These are phyloP conservation scores for Syrrhaptes paradoxus DNA, from an alignment of 2,113 vertebrate species.

Conservation along the genomic window DNA sequence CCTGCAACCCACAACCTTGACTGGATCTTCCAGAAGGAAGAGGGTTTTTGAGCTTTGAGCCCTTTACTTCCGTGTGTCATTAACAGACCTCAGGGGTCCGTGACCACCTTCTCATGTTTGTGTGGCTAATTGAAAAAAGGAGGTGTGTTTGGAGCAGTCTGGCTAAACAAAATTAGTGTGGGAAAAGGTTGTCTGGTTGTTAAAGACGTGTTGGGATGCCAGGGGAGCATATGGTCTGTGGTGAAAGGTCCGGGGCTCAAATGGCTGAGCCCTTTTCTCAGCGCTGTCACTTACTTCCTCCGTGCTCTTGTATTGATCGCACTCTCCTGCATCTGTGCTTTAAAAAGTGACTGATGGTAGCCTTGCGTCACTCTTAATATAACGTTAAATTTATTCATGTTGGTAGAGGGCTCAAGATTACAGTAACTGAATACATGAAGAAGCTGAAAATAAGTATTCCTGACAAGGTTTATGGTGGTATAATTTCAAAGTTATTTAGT, in stretches of 20 bases:
- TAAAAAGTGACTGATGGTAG: neutral
- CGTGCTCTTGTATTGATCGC: neutral
- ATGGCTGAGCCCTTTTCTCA: neutral
- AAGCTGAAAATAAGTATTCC: constrained; percentile 6
- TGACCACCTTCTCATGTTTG: neutral
- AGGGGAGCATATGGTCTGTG: constrained; percentile 41
- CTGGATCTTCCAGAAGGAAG: neutral
- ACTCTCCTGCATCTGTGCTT: neutral
- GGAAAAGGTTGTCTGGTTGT: constrained; percentile 25
- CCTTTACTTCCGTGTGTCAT: neutral
- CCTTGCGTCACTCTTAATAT: neutral
- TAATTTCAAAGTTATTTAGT: neutral
- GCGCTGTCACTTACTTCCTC: neutral
- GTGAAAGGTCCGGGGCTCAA: constrained; percentile 15
- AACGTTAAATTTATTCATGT: neutral
- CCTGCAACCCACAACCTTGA: neutral
- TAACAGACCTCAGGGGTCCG: neutral
- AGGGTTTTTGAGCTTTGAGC: neutral
- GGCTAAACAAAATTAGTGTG: neutral
- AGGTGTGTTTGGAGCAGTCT: constrained; percentile 33
- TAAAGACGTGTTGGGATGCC: constrained; percentile 13
- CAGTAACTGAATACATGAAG: neutral
- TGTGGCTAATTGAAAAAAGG: neutral
- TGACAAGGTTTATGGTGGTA: neutral
- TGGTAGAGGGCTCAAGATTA: neutral